Base-by-base conservation (phyloP, 1,140 invertebrate species). In the Macrobrachium rosenbergii region DNA sequence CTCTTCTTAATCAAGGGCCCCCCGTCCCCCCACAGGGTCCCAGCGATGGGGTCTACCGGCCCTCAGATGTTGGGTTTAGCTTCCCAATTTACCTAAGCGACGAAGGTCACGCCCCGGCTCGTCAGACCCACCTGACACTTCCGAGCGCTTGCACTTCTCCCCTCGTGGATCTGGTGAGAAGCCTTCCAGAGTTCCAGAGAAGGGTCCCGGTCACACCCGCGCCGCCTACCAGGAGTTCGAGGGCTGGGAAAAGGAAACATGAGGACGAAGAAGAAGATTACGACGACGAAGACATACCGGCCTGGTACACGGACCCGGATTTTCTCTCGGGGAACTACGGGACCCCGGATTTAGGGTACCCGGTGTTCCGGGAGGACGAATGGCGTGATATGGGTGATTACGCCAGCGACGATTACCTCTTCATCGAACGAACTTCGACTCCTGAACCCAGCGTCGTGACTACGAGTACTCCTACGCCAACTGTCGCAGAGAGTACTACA, bases 261-360 rank as follows among this genome's bases (percentile, higher is more conserved):
- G 72, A 37, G 2, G 60, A 81, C 12, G 45, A 63, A 14, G 82
- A 64, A 23, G 84, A 75, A 2, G 45, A 8, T 2, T 28, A 62
- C 28, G 6, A 28, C 2, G 84, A 80, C 10, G 83, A 85, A 16
- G 21, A 69, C 16, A 19, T 79, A 8, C 77, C 84, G 14, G 84
- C 78, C 2, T 86, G 84, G 84, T 86, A 72, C 77, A 86, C 77
- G 23, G 77, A 73, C 23, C 84, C 77, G 0, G 77, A 72, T 21
- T 86, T 86, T 23, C 73, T 84, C 21, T 84, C 82, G 10, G 82
- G 82, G 0, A 84, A 84, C 43, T 84, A 84, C 52, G 84, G 84
- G 6, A 86, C 84, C 19, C 84, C 84, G 0, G 84, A 86, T 58
- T 58, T 62, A 14, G 64, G 58, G n/a, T 73, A 80, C 12, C 84